Conservation (phyloP, 2,113 vertebrate species). For the Oryzias melastigma region DNA sequence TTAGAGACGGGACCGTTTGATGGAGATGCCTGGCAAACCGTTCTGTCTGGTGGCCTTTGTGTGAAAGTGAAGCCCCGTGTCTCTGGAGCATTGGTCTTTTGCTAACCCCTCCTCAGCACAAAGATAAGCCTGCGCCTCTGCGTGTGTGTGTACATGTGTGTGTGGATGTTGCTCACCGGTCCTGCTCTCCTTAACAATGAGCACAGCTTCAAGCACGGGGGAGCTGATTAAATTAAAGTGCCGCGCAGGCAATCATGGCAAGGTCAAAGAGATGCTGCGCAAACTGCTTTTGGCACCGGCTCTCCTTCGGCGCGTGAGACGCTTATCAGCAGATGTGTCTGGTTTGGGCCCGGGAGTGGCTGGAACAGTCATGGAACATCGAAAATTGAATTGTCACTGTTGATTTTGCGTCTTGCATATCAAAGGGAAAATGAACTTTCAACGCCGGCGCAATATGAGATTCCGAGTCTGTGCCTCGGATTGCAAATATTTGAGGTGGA, state of each 20-base stretch:
- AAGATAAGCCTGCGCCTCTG: slow-evolving; percentile 30
- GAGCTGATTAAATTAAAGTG: slow-evolving; percentile 81
- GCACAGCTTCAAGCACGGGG: slow-evolving; percentile 66
- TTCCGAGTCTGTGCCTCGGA: slow-evolving; percentile 29
- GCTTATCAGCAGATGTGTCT: slow-evolving; percentile 64
- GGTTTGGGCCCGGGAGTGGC: slow-evolving; percentile 39
- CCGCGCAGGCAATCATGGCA: slow-evolving; percentile 76
- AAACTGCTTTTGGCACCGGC: slow-evolving; percentile 70
- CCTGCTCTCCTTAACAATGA: slow-evolving; percentile 71
- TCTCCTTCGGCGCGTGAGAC: slow-evolving; percentile 54
- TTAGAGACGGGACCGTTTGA: slow-evolving; percentile 67
- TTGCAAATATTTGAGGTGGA: slow-evolving; percentile 26
- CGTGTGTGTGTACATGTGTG: slow-evolving; percentile 25
- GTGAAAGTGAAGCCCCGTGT: slow-evolving; percentile 47
- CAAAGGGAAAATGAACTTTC: slow-evolving; percentile 59
- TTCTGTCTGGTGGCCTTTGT: slow-evolving; percentile 63
- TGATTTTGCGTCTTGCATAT: slow-evolving; percentile 68
- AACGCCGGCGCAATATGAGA: slow-evolving; percentile 57
- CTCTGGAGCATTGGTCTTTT: slow-evolving; percentile 56
- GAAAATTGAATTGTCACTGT: slow-evolving; percentile 78
- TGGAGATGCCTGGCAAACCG: slow-evolving; percentile 71
- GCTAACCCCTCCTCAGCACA: slow-evolving; percentile 56
- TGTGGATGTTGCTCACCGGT: slow-evolving; percentile 22
- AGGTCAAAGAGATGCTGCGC: slow-evolving; percentile 75
- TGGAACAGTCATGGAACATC: slow-evolving; percentile 44